Evolutionary conservation across 1,140 invertebrate species (phyloP), one percentile per base, ranked within the genome.

Genomic region (Tetramorium parvispinum): DNA sequence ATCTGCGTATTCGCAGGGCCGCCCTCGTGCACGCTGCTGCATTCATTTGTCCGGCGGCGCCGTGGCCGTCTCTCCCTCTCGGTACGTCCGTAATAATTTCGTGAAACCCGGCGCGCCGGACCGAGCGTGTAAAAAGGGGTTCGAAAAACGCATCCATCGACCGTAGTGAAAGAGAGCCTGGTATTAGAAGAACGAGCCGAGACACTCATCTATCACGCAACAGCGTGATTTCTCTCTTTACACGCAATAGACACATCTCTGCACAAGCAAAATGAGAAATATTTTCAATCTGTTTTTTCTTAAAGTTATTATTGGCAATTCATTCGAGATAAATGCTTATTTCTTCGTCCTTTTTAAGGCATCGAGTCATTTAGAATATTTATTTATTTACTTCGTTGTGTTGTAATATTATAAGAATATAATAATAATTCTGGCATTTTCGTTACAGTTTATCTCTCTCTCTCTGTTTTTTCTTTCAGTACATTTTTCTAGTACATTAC

Each of bases 31-130:
- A 40, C 77, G 37, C 46, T 21, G 65, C 68, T 85, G 70, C 82
- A 83, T 91, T 91, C 87, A 88, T 89, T 91, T 81, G 85, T 87
- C 55, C 73, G 79, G 83, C 51, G 46, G 77, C 32, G 18, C 49
- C 16, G 37, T 43, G 53, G 16, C 43, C 82, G 88, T 68, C 87
- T 81, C 90, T 32, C 51, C 68, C 68, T 59, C n/a, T 85, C 85
- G 85, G 75, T 73, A 46, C 76, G 87, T 68, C 73, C 85, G 87
- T 90, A 87, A 90, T 91, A 92, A 91, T 92, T 91, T 92, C 66
- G 83, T 90, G 81, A 82, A 88, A 88, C 85, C 88, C 90, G 82
- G 86, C 43, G 53, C 43, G 82, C 5, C 70, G 82, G 70, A 24
- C 59, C 55, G 59, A 49, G 70, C 18, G 63, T 46, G 32, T 4